Evolutionary conservation across 2,888 invertebrate genomes (phyloP).

Genomic region (Lepidonotus clava): DNA sequence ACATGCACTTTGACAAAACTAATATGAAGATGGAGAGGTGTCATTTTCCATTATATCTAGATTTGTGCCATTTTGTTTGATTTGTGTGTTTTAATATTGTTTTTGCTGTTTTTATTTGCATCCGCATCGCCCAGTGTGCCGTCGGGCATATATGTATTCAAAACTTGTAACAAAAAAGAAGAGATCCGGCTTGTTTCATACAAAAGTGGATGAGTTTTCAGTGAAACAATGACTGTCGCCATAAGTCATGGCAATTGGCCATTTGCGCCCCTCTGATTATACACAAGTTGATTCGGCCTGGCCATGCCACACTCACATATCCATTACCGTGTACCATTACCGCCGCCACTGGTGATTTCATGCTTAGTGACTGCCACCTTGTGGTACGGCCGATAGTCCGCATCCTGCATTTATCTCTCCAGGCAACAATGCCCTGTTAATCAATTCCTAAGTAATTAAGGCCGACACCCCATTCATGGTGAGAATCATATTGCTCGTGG

Average conservation of each 20-base stretch:
- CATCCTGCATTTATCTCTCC: not conserved
- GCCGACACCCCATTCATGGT: not conserved
- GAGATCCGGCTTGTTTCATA: no score
- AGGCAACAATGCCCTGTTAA: conserved; percentile 32
- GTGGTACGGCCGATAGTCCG: not conserved
- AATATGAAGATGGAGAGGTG: no score
- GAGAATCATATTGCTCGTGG: conserved; percentile 7
- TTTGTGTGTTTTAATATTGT: no score
- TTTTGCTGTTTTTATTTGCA: no score
- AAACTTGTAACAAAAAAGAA: no score
- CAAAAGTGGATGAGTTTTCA: no score
- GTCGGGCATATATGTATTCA: no score
- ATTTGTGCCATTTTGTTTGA: no score
- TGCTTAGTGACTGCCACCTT: not conserved
- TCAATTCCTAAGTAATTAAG: conserved; percentile 24
- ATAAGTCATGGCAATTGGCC: conserved; percentile 3
- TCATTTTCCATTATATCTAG: no score
- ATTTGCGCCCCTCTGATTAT: not conserved
- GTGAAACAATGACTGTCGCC: not conserved
- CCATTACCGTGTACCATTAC: not conserved
- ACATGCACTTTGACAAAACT: no score
- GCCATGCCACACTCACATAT: not conserved
- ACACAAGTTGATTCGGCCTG: not conserved
- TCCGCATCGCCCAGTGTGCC: no score
- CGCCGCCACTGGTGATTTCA: not conserved